Evolutionary conservation across 2,888 invertebrate genomes (phyloP), one percentile per base, ranked within the genome.

Genomic region (Anthrax anthrax): DNA sequence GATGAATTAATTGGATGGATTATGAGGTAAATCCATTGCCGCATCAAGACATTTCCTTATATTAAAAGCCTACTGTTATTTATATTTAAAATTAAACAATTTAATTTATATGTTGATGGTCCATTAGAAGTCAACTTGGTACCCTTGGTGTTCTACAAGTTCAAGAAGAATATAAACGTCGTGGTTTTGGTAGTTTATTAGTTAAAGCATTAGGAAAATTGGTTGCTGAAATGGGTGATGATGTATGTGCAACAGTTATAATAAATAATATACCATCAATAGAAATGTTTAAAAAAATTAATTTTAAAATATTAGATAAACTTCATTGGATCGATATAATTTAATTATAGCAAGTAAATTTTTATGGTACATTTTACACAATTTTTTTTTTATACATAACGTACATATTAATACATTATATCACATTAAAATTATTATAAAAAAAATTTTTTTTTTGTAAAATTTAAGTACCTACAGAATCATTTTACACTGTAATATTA

Each of bases 1-100:
- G 56, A 55, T 1, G 55, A 59, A 14, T 50, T 65, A 32, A 48
- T 64, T 2, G 62, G 58, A 2, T 65, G 65, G 65, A 59, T 62
- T 39, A 50, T 64, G 40, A 56, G 57, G 63, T 60, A 42, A 23
- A 13, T 4, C 18, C 12, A 14, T n/a, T n/a, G n/a, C n/a, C n/a
- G n/a, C n/a, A n/a, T n/a, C n/a, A 10, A 27, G 16, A 43, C 37
- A 13, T 27, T 23, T 16, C 0, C 3, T 12, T 23, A 42, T 37
- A 12, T 3, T 17, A 39, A 9, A 16, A 4, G 4, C 12, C 37
- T n/a, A 19, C 13, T 16, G 27, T 42, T 38, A 18, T 18, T 46
- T 45, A 36, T 27, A 13, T 34, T n/a, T n/a, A n/a, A n/a, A n/a
- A n/a, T n/a, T n/a, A n/a, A n/a, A n/a, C n/a, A n/a, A n/a, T n/a